These are phyloP conservation scores for Antheraea pernyi DNA, from an alignment of 1,140 invertebrate species.

Conservation along the genomic window DNA sequence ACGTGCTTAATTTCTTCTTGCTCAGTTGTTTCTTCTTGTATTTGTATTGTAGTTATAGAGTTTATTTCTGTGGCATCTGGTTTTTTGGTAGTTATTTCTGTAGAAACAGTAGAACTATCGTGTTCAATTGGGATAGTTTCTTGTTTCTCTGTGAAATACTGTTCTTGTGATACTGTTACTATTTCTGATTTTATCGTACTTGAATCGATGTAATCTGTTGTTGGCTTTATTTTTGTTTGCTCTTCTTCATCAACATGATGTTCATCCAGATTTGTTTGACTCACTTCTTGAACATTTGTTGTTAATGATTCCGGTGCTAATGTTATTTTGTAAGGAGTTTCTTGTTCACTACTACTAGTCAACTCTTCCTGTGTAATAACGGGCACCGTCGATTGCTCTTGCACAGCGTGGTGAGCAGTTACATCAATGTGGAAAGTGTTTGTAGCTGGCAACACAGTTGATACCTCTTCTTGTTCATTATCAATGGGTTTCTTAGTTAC, in stretches of 20 bases:
- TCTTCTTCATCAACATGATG: background rate
- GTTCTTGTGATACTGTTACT: background rate
- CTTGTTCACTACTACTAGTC: background rate
- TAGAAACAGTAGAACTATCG: conserved; percentile 16
- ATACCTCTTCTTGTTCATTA: background rate
- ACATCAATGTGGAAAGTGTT: background rate
- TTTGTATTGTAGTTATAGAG: conserved; percentile 26
- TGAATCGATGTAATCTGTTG: background rate
- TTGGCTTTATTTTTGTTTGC: background rate
- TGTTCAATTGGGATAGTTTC: background rate
- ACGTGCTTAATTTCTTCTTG: conserved; percentile 35
- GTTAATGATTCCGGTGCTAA: conserved; percentile 12
- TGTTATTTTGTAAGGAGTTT: conserved; percentile 5
- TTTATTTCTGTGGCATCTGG: conserved; percentile 26
- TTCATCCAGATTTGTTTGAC: conserved; percentile 4
- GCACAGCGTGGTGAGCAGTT: background rate
- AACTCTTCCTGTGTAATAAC: background rate
- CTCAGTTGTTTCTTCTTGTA: conserved; percentile 27
- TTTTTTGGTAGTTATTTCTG: conserved; percentile 11
- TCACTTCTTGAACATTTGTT: conserved; percentile 18
- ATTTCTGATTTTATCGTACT: background rate
- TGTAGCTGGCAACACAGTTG: background rate
- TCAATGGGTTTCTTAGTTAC: background rate
- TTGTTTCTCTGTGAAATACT: conserved; percentile 3
- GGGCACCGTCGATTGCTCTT: background rate